Percentiles rank a stretch among this genome's conserved stretches.
phyloP scores from a whole-genome alignment of 2,888 invertebrate species.

The Dryadula phaetusa region DNA sequence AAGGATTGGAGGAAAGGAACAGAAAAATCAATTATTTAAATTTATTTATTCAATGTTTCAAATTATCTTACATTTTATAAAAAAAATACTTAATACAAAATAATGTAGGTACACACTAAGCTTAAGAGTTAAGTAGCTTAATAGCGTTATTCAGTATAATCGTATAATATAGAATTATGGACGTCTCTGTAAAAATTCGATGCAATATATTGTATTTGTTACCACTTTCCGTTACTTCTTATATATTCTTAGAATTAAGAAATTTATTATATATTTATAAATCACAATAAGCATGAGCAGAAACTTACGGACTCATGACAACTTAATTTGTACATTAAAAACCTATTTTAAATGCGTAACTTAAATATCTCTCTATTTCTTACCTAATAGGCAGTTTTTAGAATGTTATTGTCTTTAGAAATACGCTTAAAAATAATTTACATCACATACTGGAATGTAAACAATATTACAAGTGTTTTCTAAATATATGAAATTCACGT shows the following conservation, averaged over 20 bases:
- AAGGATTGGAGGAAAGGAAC: background rate
- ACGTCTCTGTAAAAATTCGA: constrained; percentile 56
- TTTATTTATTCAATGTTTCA: constrained; percentile 50
- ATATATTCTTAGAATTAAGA: constrained; percentile 31
- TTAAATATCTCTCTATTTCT: constrained; percentile 52
- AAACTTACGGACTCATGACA: constrained; percentile 63
- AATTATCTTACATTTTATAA: constrained; percentile 54
- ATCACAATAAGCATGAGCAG: constrained; percentile 76
- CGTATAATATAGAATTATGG: constrained; percentile 58
- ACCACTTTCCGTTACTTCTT: constrained; percentile 16
- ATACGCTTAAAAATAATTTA: constrained; percentile 43
- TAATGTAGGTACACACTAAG: constrained; percentile 51
- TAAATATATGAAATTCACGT: constrained; percentile 6
- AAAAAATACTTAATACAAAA: constrained; percentile 59
- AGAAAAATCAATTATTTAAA: constrained; percentile 47
- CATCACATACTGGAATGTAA: constrained; percentile 55
- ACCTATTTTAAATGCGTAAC: constrained; percentile 78
- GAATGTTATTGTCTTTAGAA: constrained; percentile 54
- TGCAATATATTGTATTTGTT: constrained; percentile 36
- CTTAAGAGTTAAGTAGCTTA: constrained; percentile 47
- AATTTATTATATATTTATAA: constrained; percentile 40
- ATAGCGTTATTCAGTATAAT: constrained; percentile 44
- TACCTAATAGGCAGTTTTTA: constrained; percentile 54
- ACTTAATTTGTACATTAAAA: constrained; percentile 79
- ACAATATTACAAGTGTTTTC: constrained; percentile 12